phyloP scores from a whole-genome alignment of 2,113 vertebrate species.

The Chauna torquata region DNA sequence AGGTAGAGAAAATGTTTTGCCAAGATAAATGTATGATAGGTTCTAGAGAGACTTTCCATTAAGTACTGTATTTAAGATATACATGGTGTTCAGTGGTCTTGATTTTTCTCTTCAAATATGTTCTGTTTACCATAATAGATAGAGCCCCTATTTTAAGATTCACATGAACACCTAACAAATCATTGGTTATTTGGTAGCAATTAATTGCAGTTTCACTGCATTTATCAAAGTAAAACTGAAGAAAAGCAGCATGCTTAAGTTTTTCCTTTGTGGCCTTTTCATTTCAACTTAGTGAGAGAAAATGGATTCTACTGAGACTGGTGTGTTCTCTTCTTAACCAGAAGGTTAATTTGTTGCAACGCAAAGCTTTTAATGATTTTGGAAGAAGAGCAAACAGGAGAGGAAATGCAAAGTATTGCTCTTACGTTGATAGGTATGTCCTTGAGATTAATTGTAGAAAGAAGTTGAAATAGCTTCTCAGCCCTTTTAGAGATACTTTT shows the following conservation, averaged over 20 bases:
- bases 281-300: neutral
- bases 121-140: neutral
- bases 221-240: neutral
- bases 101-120: neutral
- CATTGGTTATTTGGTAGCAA: neutral
- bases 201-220: neutral
- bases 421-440: rapidly evolving
- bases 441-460: neutral
- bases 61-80: neutral
- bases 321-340: neutral
- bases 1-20: neutral
- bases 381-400: neutral
- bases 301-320: neutral
- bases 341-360: neutral
- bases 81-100: neutral
- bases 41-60: neutral
- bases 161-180: neutral
- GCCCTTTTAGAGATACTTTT: neutral
- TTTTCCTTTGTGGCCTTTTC: neutral
- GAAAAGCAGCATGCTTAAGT: neutral
- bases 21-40: neutral
- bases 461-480: neutral
- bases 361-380: neutral
- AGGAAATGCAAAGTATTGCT: neutral
- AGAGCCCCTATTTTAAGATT: neutral